These are phyloP conservation scores for Drosophila mauritiana DNA, from an alignment of 1,140 invertebrate species.

Conservation along the genomic window DNA sequence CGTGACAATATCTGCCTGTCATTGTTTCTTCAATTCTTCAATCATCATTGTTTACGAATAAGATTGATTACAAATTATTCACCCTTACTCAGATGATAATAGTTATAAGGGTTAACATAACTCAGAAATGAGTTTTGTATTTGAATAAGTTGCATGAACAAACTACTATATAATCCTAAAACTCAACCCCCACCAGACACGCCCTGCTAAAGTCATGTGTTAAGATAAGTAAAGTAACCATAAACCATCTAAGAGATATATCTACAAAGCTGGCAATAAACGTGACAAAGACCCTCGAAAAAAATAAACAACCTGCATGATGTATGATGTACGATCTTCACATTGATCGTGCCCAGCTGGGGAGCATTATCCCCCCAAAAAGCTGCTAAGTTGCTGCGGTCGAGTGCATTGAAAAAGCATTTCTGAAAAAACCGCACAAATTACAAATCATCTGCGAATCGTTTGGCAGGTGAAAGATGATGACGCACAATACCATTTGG, in stretches of 20 bases:
- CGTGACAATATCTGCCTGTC: conserved; percentile 22
- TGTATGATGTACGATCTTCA: conserved; percentile 44
- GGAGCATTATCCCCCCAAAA: conserved; percentile 7
- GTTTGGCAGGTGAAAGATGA: conserved; percentile 75
- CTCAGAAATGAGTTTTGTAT: too few relatives aligned
- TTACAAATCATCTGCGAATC: conserved; percentile 54
- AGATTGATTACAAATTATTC: too few relatives aligned
- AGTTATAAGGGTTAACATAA: too few relatives aligned
- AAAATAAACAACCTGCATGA: conserved; percentile 17
- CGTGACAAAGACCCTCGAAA: conserved; percentile 41
- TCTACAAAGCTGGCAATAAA: conserved; percentile 24
- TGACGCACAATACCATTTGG: conserved; percentile 66
- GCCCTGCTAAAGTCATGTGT: conserved; percentile 21
- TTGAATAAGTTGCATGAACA: too few relatives aligned
- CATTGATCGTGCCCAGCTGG: conserved; percentile 34
- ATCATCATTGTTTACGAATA: conserved; percentile 22
- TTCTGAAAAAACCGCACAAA: conserved; percentile 62
- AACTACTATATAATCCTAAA: too few relatives aligned
- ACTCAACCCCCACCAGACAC: conserved; percentile 1
- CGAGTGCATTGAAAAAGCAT: conserved; percentile 50
- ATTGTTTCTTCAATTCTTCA: conserved; percentile 1
- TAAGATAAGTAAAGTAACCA: conserved; percentile 21
- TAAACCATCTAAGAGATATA: conserved; percentile 31
- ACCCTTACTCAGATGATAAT: background rate
- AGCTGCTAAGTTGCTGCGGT: conserved; percentile 27